Evolutionary conservation across 2,113 vertebrate species (phyloP).

Genomic region (Xenopus borealis): DNA sequence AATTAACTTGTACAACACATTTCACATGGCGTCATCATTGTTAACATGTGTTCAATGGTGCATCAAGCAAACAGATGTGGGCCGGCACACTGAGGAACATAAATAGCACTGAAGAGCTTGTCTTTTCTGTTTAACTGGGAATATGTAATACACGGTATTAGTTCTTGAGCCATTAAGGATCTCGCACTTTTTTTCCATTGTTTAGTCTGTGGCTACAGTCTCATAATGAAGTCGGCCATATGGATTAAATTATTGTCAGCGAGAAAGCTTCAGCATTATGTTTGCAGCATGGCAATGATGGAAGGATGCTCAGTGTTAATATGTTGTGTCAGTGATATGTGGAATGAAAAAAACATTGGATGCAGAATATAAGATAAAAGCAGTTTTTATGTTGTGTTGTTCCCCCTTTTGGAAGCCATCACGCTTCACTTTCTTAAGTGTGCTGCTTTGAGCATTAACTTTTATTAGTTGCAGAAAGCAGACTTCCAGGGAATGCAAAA

Average conservation of each 20-base stretch:
- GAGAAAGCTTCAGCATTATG: background rate
- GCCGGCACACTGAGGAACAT: background rate
- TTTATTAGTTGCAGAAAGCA: background rate
- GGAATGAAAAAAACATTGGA: background rate
- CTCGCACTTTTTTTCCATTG: background rate
- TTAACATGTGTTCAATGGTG: constrained; percentile 18
- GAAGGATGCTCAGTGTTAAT: background rate
- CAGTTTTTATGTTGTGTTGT: background rate
- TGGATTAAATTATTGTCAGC: constrained; percentile 9
- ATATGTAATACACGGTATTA: background rate
- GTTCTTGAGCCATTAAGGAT: background rate
- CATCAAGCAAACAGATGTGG: constrained; percentile 32
- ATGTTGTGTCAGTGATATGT: background rate
- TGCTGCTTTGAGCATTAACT: background rate
- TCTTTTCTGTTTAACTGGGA: background rate
- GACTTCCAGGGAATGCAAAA: background rate
- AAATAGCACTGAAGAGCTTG: background rate
- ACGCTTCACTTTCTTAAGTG: background rate
- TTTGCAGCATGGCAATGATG: constrained; percentile 42
- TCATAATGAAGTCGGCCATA: background rate
- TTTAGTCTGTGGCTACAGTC: constrained; percentile 10
- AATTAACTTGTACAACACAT: constrained; percentile 37
- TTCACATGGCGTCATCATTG: constrained; percentile 28
- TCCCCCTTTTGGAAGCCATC: background rate
- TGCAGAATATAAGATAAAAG: background rate